A percentile compares a stretch with the other conserved stretches of the same genome.
phyloP scores from a whole-genome alignment of 1,140 invertebrate species.

The Drosophila melanogaster region DNA sequence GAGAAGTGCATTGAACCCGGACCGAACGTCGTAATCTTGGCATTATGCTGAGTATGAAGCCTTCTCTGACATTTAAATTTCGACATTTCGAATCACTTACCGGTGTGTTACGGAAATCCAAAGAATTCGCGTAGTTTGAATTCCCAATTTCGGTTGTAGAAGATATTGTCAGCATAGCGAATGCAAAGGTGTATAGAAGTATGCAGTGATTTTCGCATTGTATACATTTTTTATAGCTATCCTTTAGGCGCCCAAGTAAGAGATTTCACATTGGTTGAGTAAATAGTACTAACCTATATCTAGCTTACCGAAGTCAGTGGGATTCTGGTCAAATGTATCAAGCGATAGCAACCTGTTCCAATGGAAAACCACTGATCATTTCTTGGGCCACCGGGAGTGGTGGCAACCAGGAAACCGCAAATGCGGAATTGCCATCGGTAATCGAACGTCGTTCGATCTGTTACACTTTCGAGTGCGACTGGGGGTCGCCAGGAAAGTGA shows the following conservation, averaged over 20 bases:
- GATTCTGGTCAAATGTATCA: no score
- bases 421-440: conserved; percentile 30
- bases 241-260: not conserved
- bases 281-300: no score
- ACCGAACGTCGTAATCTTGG: not conserved
- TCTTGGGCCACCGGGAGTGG: not conserved
- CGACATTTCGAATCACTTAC: not conserved
- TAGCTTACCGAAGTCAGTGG: no score
- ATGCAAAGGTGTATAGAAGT: not conserved
- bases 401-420: conserved; percentile 32
- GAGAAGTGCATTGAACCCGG: conserved; percentile 5
- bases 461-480: conserved; percentile 37
- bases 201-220: not conserved
- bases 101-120: no score
- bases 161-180: no score
- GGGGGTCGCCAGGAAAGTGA: conserved; percentile 38
- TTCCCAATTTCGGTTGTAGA: no score
- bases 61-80: not conserved
- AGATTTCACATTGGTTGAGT: not conserved
- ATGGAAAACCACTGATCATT: not conserved
- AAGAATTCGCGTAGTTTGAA: no score
- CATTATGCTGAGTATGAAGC: not conserved
- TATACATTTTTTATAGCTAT: not conserved
- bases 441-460: conserved; percentile 31
- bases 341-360: not conserved